Percentiles rank a stretch among this genome's conserved stretches.
Conservation (phyloP, 2,113 vertebrate genomes). For the Serilophus lunatus region DNA sequence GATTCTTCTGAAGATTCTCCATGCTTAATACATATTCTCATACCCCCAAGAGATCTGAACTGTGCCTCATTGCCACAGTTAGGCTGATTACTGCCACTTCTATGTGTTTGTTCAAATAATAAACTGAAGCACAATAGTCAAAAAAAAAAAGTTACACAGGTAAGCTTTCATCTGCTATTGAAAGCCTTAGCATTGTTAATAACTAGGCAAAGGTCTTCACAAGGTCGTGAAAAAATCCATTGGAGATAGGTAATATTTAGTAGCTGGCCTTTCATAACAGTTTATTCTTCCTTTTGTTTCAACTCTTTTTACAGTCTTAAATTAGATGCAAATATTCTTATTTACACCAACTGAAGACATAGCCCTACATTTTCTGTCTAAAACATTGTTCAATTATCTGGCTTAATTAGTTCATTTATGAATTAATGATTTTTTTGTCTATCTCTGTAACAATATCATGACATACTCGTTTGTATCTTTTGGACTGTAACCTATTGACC, state of each 20-base stretch:
- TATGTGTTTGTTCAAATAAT: background rate
- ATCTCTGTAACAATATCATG: background rate
- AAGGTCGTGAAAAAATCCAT: background rate
- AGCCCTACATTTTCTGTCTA: background rate
- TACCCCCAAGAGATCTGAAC: background rate
- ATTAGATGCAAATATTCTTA: background rate
- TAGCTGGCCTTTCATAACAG: background rate
- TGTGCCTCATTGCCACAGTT: background rate
- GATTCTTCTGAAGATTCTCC: background rate
- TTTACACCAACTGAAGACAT: background rate
- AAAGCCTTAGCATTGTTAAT: background rate
- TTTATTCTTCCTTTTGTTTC: background rate
- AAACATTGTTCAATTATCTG: background rate
- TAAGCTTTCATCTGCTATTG: background rate
- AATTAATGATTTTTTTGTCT: background rate
- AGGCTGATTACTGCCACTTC: background rate
- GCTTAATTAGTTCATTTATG: background rate
- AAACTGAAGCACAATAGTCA: background rate
- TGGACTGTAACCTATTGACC: no score
- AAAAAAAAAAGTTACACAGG: background rate
- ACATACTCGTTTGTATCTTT: background rate
- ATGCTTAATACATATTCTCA: background rate
- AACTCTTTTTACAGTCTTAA: background rate
- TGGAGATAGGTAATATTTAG: background rate
- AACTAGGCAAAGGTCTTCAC: background rate